phyloP scores from a whole-genome alignment of 92 coral and sea anemone genomes.

The Metridium senile region DNA sequence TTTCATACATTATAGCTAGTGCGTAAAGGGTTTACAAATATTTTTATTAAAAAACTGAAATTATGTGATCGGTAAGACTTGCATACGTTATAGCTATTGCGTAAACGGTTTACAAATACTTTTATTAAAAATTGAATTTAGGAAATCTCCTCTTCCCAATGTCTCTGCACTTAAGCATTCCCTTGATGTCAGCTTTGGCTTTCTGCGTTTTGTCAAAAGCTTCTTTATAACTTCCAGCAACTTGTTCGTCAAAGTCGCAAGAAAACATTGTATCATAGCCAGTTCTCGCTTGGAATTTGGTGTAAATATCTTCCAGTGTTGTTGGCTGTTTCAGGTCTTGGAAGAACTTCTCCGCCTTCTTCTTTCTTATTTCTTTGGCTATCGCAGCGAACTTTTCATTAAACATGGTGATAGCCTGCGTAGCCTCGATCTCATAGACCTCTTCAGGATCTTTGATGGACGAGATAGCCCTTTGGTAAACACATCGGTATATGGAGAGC shows the following conservation, averaged over 20 bases:
- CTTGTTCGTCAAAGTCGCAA: not conserved
- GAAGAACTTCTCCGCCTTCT: constrained; percentile 66
- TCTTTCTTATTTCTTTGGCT: constrained; percentile 58
- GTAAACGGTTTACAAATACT: too few relatives aligned
- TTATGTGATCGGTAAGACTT: too few relatives aligned
- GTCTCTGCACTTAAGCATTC: not conserved
- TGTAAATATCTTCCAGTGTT: not conserved
- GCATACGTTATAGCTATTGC: too few relatives aligned
- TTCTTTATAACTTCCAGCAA: not conserved
- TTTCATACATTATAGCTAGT: too few relatives aligned
- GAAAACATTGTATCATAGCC: not conserved
- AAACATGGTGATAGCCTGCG: constrained; percentile 53
- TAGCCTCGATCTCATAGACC: constrained; percentile 50
- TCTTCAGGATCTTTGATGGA: constrained; percentile 59
- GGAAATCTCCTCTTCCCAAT: not conserved
- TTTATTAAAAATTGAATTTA: too few relatives aligned
- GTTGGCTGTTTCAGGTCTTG: not conserved
- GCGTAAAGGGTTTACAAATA: too few relatives aligned
- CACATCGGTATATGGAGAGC: constrained; percentile 50
- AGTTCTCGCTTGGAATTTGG: not conserved
- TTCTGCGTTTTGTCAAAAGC: constrained; percentile 1
- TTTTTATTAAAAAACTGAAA: too few relatives aligned
- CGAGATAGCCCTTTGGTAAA: constrained; percentile 54
- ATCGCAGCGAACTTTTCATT: constrained; percentile 58
- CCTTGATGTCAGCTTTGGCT: not conserved